A percentile compares a stretch with the other conserved stretches of the same genome.
Conservation (phyloP, 2,888 invertebrate genomes). For the Tromatobia lineatoria region DNA sequence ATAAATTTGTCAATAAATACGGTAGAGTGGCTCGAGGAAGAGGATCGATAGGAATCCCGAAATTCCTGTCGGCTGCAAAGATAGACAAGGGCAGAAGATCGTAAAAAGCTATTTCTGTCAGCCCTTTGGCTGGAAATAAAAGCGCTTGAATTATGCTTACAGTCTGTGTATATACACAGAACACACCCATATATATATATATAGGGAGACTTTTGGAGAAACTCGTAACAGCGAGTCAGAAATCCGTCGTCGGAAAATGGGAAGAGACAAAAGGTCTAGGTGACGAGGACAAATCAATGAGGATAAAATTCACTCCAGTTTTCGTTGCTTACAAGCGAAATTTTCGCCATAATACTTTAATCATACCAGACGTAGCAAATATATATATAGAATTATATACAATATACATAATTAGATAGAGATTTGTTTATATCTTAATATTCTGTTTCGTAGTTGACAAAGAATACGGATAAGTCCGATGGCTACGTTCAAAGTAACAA, state of each 20-base stretch:
- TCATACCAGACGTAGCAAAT: conserved; percentile 78
- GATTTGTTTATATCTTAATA: conserved; percentile 54
- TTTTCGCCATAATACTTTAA: conserved; percentile 70
- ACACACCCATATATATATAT: conserved; percentile 22
- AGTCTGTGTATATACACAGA: conserved; percentile 32
- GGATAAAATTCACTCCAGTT: background rate
- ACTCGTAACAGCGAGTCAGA: conserved; percentile 25
- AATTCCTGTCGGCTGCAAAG: conserved; percentile 18
- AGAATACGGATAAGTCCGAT: conserved; percentile 52
- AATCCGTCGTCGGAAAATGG: conserved; percentile 50
- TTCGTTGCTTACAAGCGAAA: conserved; percentile 44
- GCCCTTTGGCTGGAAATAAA: conserved; percentile 75
- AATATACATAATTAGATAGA: conserved; percentile 61
- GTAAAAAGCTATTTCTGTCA: conserved; percentile 70
- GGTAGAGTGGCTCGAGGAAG: background rate
- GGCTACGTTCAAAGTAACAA: conserved; percentile 25
- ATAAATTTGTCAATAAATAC: conserved; percentile 50
- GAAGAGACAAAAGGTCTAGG: conserved; percentile 55
- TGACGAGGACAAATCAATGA: conserved; percentile 49
- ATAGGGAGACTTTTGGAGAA: conserved; percentile 12
- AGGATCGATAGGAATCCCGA: conserved; percentile 20
- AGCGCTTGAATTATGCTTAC: conserved; percentile 52
- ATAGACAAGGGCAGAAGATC: conserved; percentile 67
- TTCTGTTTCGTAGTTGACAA: conserved; percentile 62
- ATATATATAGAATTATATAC: conserved; percentile 69